A percentile compares a stretch with the other conserved stretches of the same genome.
Conservation (phyloP, 1,140 invertebrate species). For the Drosophila nigrodunni region DNA sequence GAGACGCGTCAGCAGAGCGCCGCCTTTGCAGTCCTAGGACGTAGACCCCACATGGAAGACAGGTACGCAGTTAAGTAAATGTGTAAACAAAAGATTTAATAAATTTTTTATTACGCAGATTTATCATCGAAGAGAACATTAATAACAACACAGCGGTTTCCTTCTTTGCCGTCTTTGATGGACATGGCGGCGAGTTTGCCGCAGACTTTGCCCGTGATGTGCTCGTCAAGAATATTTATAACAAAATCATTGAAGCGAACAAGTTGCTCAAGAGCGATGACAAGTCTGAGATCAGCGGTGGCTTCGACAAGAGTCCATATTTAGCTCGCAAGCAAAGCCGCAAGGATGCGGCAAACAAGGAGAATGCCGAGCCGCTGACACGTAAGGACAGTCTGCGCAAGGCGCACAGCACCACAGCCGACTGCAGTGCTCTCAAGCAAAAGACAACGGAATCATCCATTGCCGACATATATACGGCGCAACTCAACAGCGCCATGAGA, state of each 20-base stretch:
- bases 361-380: slow-evolving; percentile 66
- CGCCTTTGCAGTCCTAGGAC: slow-evolving; percentile 95
- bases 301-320: slow-evolving; percentile 77
- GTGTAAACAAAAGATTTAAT: too few relatives aligned
- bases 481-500: slow-evolving; percentile 74
- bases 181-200: slow-evolving; percentile 97
- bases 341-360: slow-evolving; percentile 72
- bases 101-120: slow-evolving; percentile 77
- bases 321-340: slow-evolving; percentile 70
- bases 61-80: slow-evolving; percentile 80
- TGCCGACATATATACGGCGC: slow-evolving; percentile 75
- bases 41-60: slow-evolving; percentile 96
- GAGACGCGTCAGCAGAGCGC: slow-evolving; percentile 90
- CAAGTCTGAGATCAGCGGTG: slow-evolving; percentile 4
- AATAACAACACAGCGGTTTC: slow-evolving; percentile 90
- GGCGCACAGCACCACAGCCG: slow-evolving; percentile 65
- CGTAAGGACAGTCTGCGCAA: slow-evolving; percentile 78
- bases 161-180: slow-evolving; percentile 97
- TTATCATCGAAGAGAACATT: slow-evolving; percentile 92
- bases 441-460: slow-evolving; percentile 69
- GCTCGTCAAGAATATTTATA: slow-evolving; percentile 90
- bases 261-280: slow-evolving; percentile 86
- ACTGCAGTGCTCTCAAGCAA: slow-evolving; percentile 66
- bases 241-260: slow-evolving; percentile 90
- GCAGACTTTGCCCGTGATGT: slow-evolving; percentile 95